Evolutionary conservation across 2,797 vertebrate genomes (phyloP).

Genomic region (Nothura maculosa): DNA sequence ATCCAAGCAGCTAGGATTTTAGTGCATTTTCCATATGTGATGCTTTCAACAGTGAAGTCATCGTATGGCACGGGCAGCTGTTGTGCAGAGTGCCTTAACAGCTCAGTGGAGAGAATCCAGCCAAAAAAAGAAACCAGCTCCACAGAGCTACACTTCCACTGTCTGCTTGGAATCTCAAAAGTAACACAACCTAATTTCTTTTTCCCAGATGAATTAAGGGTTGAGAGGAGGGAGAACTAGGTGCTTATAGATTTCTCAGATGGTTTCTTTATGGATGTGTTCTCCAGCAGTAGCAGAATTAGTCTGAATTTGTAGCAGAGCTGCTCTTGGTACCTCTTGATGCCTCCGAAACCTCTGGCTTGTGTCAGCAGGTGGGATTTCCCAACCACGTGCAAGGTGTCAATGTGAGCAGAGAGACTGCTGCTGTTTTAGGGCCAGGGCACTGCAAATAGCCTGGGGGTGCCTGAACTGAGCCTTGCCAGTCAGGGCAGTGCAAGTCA

Average conservation of each 20-base stretch:
- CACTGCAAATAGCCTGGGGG: background rate
- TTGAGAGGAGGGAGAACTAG: background rate
- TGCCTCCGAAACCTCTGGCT: no score
- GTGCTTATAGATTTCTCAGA: background rate
- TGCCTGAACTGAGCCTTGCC: background rate
- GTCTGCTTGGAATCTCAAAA: background rate
- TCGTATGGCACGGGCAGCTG: conserved; percentile 60
- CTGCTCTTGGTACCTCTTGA: background rate
- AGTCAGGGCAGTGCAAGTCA: background rate
- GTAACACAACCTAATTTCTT: background rate
- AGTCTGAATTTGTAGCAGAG: background rate
- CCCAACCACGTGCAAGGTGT: background rate
- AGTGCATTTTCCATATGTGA: conserved; percentile 77
- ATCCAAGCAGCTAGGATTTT: conserved; percentile 65
- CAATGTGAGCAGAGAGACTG: background rate
- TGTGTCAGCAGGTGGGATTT: conserved; percentile 56
- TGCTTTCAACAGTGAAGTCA: conserved; percentile 70
- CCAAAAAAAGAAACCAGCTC: background rate
- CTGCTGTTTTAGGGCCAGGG: background rate
- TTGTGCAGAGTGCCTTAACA: background rate
- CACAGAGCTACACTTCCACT: background rate
- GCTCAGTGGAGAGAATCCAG: conserved; percentile 33
- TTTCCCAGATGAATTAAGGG: background rate
- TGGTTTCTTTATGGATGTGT: background rate
- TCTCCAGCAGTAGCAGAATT: background rate